These are phyloP conservation scores for Hypocryptadius cinnamomeus DNA, from an alignment of 2,113 vertebrate species.

Conservation along the genomic window DNA sequence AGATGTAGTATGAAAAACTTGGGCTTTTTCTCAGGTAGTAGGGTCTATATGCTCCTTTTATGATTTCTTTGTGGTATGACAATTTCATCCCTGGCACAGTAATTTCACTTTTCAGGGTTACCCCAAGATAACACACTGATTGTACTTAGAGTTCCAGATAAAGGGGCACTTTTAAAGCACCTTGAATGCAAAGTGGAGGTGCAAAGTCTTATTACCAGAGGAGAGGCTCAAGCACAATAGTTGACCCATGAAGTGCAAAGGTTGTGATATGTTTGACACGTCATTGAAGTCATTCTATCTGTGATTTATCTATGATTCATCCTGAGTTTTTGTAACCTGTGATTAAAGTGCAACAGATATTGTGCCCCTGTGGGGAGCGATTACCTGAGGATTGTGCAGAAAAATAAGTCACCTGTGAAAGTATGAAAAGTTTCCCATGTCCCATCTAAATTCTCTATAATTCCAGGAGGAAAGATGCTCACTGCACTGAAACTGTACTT, in stretches of 20 bases:
- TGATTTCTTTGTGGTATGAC: neutral
- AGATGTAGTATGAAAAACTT: neutral
- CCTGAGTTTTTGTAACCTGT: neutral
- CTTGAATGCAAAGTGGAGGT: conserved; percentile 32
- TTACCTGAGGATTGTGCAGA: neutral
- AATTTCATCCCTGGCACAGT: neutral
- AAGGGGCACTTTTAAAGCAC: conserved; percentile 13
- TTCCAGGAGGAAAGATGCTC: neutral
- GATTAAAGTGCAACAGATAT: conserved; percentile 56
- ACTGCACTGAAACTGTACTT: neutral
- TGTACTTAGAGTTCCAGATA: conserved; percentile 28
- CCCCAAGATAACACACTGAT: neutral
- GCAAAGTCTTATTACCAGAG: conserved; percentile 65
- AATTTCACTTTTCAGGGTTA: conserved; percentile 5
- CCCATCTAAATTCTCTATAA: neutral
- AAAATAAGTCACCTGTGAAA: neutral
- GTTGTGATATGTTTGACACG: conserved; percentile 55
- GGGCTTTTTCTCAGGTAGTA: neutral
- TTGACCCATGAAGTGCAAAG: conserved; percentile 59
- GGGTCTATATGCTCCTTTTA: neutral
- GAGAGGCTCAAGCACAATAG: neutral
- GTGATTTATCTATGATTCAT: conserved; percentile 4
- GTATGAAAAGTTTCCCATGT: neutral
- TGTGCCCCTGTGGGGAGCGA: neutral
- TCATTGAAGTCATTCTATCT: conserved; percentile 16